phyloP scores from a whole-genome alignment of 2,888 invertebrate species.

The Crepidodera aurea region DNA sequence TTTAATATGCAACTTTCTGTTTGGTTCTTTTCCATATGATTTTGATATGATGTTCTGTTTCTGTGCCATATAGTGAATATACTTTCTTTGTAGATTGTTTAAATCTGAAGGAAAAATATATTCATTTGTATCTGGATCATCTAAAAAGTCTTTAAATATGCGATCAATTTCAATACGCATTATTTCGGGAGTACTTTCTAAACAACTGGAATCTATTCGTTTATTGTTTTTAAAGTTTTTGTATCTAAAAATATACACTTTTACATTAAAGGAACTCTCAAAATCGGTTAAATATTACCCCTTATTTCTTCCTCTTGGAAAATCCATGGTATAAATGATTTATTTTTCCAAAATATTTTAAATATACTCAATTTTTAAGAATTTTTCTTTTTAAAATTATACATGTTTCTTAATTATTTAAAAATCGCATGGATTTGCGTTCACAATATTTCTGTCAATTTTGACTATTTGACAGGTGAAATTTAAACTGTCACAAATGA shows the following conservation, averaged over 20 bases:
- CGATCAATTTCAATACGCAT: slow-evolving; percentile 53
- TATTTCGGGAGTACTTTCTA: slow-evolving; percentile 50
- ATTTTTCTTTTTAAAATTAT: not conserved
- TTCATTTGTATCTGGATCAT: slow-evolving; percentile 47
- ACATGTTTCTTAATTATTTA: not conserved
- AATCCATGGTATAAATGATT: not conserved
- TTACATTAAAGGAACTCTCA: not conserved
- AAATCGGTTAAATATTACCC: not conserved
- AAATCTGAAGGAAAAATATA: slow-evolving; percentile 71
- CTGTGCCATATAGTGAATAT: slow-evolving; percentile 76
- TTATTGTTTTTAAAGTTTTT: slow-evolving; percentile 7
- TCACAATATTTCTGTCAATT: not conserved
- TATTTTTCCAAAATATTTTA: not conserved
- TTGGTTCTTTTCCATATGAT: slow-evolving; percentile 76
- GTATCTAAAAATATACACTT: not conserved
- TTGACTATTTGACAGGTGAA: not conserved
- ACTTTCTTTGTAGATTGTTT: slow-evolving; percentile 80
- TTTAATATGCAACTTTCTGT: slow-evolving; percentile 48
- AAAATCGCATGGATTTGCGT: not conserved
- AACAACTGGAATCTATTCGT: slow-evolving; percentile 33
- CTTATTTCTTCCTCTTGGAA: not conserved
- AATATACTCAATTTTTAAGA: not conserved
- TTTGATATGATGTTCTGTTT: slow-evolving; percentile 78
- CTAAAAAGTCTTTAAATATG: slow-evolving; percentile 51
- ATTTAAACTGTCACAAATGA: not conserved